phyloP scores from a whole-genome alignment of 1,140 invertebrate genomes.

The Bicyclus anynana region DNA sequence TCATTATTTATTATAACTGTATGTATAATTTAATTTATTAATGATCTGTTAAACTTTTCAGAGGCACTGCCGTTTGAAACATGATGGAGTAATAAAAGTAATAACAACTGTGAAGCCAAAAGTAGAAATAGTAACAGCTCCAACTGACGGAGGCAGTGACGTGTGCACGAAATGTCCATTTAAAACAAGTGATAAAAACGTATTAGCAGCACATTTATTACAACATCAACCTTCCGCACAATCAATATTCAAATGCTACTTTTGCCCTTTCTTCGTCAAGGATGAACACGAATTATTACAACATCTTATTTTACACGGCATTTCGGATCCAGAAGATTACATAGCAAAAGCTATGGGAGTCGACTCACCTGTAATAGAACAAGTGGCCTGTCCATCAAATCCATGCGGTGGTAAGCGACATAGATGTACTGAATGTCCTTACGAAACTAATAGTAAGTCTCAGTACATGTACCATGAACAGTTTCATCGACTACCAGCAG shows the following conservation, averaged over 20 bases:
- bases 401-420: constrained; percentile 77
- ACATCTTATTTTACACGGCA: constrained; percentile 66
- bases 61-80: constrained; percentile 86
- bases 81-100: constrained; percentile 83
- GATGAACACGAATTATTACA: constrained; percentile 69
- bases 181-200: constrained; percentile 79
- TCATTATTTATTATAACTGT: too few relatives aligned
- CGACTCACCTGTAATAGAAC: constrained; percentile 53
- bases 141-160: constrained; percentile 57
- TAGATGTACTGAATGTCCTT: constrained; percentile 86
- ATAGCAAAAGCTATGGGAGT: constrained; percentile 62
- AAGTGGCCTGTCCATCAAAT: constrained; percentile 10
- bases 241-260: constrained; percentile 87
- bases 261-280: constrained; percentile 88
- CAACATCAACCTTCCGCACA: constrained; percentile 84
- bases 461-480: constrained; percentile 92
- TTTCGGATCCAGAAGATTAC: constrained; percentile 70
- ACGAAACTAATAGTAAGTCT: constrained; percentile 89
- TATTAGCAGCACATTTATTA: constrained; percentile 83
- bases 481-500: constrained; percentile 85
- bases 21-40: not conserved
- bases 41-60: constrained; percentile 57
- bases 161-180: constrained; percentile 87
- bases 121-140: constrained; percentile 34
- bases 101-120: constrained; percentile 75